phyloP scores from a whole-genome alignment of 2,113 vertebrate genomes.

The Urocolius indicus region DNA sequence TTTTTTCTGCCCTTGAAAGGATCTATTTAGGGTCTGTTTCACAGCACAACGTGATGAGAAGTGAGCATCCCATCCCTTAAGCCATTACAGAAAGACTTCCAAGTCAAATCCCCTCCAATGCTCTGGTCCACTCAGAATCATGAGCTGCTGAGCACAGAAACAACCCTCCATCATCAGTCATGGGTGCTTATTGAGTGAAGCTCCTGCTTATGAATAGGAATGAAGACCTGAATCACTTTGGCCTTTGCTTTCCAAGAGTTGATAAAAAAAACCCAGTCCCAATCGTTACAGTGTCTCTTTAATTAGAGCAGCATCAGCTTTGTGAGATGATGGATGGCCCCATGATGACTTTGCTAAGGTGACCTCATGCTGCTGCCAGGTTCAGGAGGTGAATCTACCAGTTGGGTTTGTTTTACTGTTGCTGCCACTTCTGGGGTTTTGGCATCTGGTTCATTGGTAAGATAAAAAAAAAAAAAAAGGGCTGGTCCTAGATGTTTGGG shows the following conservation, averaged over 20 bases:
- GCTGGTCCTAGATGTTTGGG: neutral
- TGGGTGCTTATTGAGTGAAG: neutral
- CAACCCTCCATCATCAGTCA: neutral
- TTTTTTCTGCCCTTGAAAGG: neutral
- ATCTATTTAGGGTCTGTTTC: neutral
- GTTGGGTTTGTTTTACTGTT: neutral
- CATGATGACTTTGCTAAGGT: neutral
- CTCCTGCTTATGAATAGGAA: neutral
- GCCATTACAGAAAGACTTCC: accelerated
- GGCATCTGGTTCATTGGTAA: neutral
- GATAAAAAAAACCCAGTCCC: neutral
- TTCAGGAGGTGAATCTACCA: neutral
- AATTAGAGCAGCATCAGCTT: neutral
- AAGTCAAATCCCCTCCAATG: neutral
- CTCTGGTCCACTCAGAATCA: neutral
- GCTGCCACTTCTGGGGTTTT: neutral
- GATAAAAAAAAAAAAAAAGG: neutral
- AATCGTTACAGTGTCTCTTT: neutral
- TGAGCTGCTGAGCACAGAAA: neutral
- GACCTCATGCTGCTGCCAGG: neutral
- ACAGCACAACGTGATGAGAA: neutral
- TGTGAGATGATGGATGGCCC: neutral
- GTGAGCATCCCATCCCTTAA: neutral
- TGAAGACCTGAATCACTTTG: neutral
- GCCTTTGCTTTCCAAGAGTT: neutral